A percentile compares a stretch with the other conserved stretches of the same genome.
phyloP scores from a whole-genome alignment of 2,797 vertebrate species.

The Protosalanx chinensis region DNA sequence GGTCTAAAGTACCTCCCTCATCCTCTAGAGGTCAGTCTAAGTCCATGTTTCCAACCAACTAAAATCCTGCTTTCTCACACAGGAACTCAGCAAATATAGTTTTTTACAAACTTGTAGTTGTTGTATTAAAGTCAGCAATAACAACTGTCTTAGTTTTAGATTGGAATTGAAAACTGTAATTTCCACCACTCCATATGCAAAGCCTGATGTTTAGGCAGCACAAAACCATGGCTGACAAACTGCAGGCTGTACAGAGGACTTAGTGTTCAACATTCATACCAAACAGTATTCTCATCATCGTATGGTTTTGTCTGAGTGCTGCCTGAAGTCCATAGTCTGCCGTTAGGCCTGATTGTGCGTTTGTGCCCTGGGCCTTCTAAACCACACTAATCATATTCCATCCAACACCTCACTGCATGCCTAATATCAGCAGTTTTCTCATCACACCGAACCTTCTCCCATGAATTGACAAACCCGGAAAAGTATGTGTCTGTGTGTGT shows the following conservation, averaged over 20 bases:
- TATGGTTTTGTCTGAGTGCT: background rate
- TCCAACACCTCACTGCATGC: background rate
- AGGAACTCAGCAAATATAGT: background rate
- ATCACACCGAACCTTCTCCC: background rate
- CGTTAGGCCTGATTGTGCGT: background rate
- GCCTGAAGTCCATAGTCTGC: no score
- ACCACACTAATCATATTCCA: background rate
- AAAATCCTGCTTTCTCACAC: background rate
- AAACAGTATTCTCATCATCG: background rate
- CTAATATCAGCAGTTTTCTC: background rate
- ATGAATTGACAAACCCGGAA: constrained; percentile 2
- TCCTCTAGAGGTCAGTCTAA: constrained; percentile 64
- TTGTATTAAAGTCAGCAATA: constrained; percentile 11
- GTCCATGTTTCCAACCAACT: constrained; percentile 10
- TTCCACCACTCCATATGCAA: background rate
- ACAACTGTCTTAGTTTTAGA: background rate
- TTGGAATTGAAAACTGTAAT: constrained; percentile 5
- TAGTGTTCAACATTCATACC: background rate
- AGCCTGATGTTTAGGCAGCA: background rate
- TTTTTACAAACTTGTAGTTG: background rate
- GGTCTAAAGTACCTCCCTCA: constrained; percentile 34
- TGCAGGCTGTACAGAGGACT: background rate
- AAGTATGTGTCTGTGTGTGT: background rate
- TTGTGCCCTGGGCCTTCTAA: background rate
- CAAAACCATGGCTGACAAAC: background rate